phyloP scores from a whole-genome alignment of 2,797 vertebrate species.

The Pristis pectinata region DNA sequence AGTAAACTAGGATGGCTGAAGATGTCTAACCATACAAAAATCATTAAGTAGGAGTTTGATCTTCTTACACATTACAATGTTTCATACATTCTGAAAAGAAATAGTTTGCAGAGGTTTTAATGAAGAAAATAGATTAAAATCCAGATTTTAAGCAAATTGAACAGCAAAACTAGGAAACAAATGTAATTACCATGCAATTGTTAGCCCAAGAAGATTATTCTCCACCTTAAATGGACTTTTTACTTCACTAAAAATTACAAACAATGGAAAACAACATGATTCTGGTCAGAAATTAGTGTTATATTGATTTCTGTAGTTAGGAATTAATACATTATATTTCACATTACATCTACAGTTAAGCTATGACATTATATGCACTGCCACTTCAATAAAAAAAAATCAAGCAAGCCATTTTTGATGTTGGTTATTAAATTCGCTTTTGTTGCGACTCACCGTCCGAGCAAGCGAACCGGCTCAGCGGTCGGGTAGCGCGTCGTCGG shows the following conservation, averaged over 20 bases:
- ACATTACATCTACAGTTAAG: not conserved
- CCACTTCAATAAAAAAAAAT: not conserved
- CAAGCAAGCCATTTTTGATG: not conserved
- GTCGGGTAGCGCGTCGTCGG: too few relatives aligned
- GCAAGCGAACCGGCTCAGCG: too few relatives aligned
- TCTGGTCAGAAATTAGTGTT: not conserved
- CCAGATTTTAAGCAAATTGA: not conserved
- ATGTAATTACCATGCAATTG: not conserved
- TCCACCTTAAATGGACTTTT: not conserved
- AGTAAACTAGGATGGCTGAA: not conserved
- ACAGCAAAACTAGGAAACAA: not conserved
- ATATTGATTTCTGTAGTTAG: too few relatives aligned
- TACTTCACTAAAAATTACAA: not conserved
- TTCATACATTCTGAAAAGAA: not conserved
- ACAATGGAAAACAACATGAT: not conserved
- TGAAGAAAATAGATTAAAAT: not conserved
- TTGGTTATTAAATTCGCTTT: not conserved
- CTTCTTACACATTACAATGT: slow-evolving; percentile 19
- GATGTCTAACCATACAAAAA: slow-evolving; percentile 36
- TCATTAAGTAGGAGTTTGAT: not conserved
- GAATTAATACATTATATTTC: not conserved
- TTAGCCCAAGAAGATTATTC: not conserved
- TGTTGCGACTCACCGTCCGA: too few relatives aligned
- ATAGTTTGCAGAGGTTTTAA: not conserved
- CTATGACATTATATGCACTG: not conserved